Evolutionary conservation across 2,888 invertebrate species (phyloP).

Genomic region (Drosophila ezoana): DNA sequence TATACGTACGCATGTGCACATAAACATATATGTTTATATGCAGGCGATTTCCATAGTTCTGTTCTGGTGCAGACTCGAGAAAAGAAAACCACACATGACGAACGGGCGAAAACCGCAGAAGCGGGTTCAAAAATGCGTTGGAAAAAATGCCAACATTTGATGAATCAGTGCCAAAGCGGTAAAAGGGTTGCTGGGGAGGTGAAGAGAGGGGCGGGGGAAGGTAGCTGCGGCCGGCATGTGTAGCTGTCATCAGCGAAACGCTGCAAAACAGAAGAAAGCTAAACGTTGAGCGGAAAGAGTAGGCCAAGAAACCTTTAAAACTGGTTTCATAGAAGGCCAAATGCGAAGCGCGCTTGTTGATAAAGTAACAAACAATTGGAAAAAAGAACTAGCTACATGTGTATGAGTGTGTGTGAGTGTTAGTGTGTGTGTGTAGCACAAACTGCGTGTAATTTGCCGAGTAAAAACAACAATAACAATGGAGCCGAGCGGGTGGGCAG

Average conservation of each 20-base stretch:
- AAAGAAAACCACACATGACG: constrained; percentile 41
- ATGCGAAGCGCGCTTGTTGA: constrained; percentile 44
- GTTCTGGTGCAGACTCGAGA: constrained; percentile 11
- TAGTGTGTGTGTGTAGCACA: constrained; percentile 15
- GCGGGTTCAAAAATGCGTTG: constrained; percentile 36
- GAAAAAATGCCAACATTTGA: constrained; percentile 39
- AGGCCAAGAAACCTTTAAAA: constrained; percentile 70
- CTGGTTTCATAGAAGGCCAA: constrained; percentile 75
- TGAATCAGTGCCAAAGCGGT: constrained; percentile 56
- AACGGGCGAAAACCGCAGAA: constrained; percentile 29
- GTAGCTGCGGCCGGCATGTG: constrained; percentile 54
- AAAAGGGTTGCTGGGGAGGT: background rate
- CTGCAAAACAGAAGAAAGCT: constrained; percentile 73
- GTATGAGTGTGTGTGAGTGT: constrained; percentile 1
- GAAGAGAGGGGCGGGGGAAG: background rate
- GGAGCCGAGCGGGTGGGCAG: constrained; percentile 31
- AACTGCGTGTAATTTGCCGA: constrained; percentile 63
- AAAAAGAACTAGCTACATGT: constrained; percentile 39
- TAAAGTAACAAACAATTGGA: constrained; percentile 58
- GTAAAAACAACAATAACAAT: constrained; percentile 34
- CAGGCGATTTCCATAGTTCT: constrained; percentile 11
- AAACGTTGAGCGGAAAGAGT: constrained; percentile 63
- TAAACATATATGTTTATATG: background rate
- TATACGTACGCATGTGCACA: background rate
- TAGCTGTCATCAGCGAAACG: constrained; percentile 75